Conservation (phyloP, 1,140 invertebrate genomes). For the Drosophila mayri region DNA sequence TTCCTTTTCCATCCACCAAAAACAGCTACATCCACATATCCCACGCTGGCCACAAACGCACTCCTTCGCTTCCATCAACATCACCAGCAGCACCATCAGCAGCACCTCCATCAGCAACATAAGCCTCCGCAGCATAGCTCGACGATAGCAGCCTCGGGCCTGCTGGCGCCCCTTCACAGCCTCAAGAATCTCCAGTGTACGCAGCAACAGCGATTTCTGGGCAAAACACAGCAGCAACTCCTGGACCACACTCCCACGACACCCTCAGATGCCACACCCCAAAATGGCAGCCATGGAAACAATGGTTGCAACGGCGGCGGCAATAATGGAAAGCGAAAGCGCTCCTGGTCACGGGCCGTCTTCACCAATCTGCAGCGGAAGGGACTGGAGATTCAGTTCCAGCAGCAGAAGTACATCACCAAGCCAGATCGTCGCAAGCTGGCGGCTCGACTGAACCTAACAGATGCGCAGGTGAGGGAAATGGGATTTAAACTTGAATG, state of each 20-base stretch:
- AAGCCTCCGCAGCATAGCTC: conserved; percentile 56
- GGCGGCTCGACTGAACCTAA: conserved; percentile 97
- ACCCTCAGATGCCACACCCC: conserved; percentile 22
- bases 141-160: conserved; percentile 26
- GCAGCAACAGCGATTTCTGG: conserved; percentile 66
- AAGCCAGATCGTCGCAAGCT: conserved; percentile 98
- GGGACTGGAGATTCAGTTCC: conserved; percentile 97
- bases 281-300: conserved; percentile 37
- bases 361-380: conserved; percentile 97
- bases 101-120: conserved; percentile 39
- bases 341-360: conserved; percentile 97
- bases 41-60: conserved; percentile 66
- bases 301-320: conserved; percentile 2
- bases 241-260: conserved; percentile 57
- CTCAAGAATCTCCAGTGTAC: conserved; percentile 62
- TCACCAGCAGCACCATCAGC: conserved; percentile 55
- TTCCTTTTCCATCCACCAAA: not conserved
- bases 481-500: not conserved
- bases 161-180: conserved; percentile 62
- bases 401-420: conserved; percentile 98
- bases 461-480: conserved; percentile 94
- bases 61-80: conserved; percentile 77
- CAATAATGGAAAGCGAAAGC: conserved; percentile 89
- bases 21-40: conserved; percentile 50
- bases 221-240: conserved; percentile 48